Base-by-base conservation (phyloP, 1,140 invertebrate genomes). In the Drosophila pandora region DNA sequence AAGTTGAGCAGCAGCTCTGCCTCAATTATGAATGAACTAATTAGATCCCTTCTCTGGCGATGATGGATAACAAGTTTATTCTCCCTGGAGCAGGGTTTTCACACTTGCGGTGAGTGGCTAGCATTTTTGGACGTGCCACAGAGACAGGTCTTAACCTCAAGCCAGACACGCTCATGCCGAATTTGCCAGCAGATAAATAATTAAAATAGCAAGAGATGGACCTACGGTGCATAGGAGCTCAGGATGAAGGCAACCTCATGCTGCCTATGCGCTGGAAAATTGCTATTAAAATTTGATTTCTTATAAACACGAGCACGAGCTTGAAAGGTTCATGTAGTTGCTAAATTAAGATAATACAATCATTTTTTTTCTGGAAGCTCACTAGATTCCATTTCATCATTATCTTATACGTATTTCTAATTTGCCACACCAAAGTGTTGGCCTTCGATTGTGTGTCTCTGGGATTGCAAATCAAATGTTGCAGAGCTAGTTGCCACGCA, bases 1-100 rank as follows among this genome's bases (percentile, higher is more conserved):
- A 37, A 73, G 52, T 41, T 62, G 37, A 45, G 60, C 52, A 64
- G 50, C 52, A 64, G 50, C 43, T 41, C 7, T 52, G 21, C 76
- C 83, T 80, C 60, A 85, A 87, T 81, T 85, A 81, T 85, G 73
- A 63, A 87, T 67, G 69, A 67, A 85, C 79, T 87, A 85, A 84
- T 84, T 85, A 85, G 74, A 77, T 85, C 63, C 62, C 28, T 50
- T 22, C 55, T 50, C 59, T 47, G 61, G 9, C 41, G 54, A 49
- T 64, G 74, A 52, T 57, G 67, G 63, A 70, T 69, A 69, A 25
- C 55, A 50, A 71, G 58, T 47, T 78, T 60, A 43, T 12, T 25
- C 7, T 22, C 57, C 65, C 65, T 28, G 13, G 47, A 58, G 71
- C 57, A 12, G 34, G 30, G 12, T 53, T 28, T 75, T 79, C 69